Evolutionary conservation across 2,888 invertebrate genomes (phyloP).

Genomic region (Arge pagana): DNA sequence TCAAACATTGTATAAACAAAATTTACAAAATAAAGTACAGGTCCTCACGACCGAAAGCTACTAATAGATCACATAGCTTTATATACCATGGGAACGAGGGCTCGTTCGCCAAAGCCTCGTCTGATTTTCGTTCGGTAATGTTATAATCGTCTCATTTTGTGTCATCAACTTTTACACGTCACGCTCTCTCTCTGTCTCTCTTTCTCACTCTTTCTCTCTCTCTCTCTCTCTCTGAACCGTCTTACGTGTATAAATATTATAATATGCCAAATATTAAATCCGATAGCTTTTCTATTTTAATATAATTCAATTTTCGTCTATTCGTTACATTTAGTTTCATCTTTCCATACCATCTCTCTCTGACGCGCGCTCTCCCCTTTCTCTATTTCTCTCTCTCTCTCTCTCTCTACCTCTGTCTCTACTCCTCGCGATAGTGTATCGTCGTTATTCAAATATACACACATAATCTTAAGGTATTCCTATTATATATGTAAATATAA

Average conservation of each 20-base stretch:
- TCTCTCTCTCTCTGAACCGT: slow-evolving; percentile 37
- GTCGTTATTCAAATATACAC: slow-evolving; percentile 30
- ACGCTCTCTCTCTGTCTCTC: slow-evolving; percentile 4
- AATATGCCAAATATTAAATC: slow-evolving; percentile 56
- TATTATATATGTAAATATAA: slow-evolving; percentile 52
- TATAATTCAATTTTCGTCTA: too few relatives aligned
- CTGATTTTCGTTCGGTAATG: slow-evolving; percentile 33
- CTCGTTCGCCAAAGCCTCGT: slow-evolving; percentile 40
- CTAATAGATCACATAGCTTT: slow-evolving; percentile 59
- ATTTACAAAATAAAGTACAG: slow-evolving; percentile 59
- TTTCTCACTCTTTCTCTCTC: slow-evolving; percentile 35
- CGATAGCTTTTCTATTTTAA: slow-evolving; percentile 49
- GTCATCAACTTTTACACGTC: neutral
- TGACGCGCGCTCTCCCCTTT: too few relatives aligned
- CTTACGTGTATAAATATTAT: slow-evolving; percentile 51
- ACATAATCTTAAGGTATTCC: slow-evolving; percentile 17
- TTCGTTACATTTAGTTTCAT: too few relatives aligned
- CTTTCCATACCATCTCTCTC: too few relatives aligned
- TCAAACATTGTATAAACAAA: slow-evolving; percentile 59
- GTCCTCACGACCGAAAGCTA: slow-evolving; percentile 59
- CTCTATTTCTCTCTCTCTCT: too few relatives aligned
- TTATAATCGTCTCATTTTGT: too few relatives aligned
- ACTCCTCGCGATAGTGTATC: slow-evolving; percentile 35
- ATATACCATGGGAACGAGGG: slow-evolving; percentile 47
- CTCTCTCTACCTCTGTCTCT: too few relatives aligned